Conservation (phyloP, 2,888 invertebrate genomes). For the Cheilosia impressa region DNA sequence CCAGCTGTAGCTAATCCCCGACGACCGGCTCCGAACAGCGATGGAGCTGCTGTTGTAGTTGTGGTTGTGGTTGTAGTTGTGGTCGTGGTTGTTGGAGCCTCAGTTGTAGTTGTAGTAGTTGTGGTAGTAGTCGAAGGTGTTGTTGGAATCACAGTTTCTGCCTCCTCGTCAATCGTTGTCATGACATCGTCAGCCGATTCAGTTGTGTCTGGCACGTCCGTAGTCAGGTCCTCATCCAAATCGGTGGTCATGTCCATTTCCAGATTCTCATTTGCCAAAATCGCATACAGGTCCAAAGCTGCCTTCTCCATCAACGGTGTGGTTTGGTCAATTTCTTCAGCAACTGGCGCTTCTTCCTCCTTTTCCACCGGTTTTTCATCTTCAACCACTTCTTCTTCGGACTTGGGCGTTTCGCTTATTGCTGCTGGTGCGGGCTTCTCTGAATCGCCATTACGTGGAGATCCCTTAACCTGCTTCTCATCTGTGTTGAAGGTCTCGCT, state of each 20-base stretch:
- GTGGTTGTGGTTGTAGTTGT: slow-evolving; percentile 84
- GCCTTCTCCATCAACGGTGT: slow-evolving; percentile 92
- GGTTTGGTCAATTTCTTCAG: slow-evolving; percentile 80
- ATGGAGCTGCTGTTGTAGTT: slow-evolving; percentile 83
- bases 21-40: slow-evolving; percentile 79
- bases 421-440: slow-evolving; percentile 79
- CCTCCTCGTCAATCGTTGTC: slow-evolving; percentile 83
- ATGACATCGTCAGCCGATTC: slow-evolving; percentile 79
- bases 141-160: slow-evolving; percentile 81
- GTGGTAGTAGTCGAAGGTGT: slow-evolving; percentile 85
- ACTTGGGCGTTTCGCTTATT: slow-evolving; percentile 76
- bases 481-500: slow-evolving; percentile 91
- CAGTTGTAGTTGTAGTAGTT: slow-evolving; percentile 84
- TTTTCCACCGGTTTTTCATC: slow-evolving; percentile 53
- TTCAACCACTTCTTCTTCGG: slow-evolving; percentile 73
- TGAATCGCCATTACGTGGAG: slow-evolving; percentile 80
- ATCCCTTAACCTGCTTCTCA: slow-evolving; percentile 82
- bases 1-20: slow-evolving; percentile 79
- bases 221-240: slow-evolving; percentile 79
- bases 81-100: slow-evolving; percentile 86
- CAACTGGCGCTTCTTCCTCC: slow-evolving; percentile 59
- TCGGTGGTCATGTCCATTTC: slow-evolving; percentile 85
- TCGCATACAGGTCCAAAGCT: slow-evolving; percentile 92
- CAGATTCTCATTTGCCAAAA: slow-evolving; percentile 87
- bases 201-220: slow-evolving; percentile 81